phyloP scores from a whole-genome alignment of 1,140 invertebrate species.

The Nomia melanderi region DNA sequence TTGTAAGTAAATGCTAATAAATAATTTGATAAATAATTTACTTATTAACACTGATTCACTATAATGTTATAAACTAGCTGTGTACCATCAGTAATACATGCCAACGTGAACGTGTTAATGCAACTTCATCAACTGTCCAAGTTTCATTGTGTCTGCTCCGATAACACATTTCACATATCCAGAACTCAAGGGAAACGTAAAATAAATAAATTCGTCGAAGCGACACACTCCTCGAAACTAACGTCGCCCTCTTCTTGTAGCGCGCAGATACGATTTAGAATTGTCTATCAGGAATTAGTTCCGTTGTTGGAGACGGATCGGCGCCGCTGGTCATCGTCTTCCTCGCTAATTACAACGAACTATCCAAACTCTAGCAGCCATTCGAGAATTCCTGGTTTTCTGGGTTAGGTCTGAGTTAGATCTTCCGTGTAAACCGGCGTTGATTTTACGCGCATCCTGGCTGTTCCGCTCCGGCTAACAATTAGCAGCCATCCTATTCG shows the following conservation, averaged over 20 bases:
- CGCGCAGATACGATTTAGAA: constrained; percentile 35
- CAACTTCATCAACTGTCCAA: too few species aligned
- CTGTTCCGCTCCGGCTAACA: constrained; percentile 18
- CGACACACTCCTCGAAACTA: too few species aligned
- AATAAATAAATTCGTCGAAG: too few species aligned
- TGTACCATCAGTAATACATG: too few species aligned
- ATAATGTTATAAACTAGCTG: too few species aligned
- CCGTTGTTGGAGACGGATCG: constrained; percentile 35
- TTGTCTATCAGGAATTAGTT: constrained; percentile 54
- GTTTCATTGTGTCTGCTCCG: too few species aligned
- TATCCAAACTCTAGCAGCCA: constrained; percentile 33
- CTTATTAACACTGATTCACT: too few species aligned
- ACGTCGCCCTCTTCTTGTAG: not conserved
- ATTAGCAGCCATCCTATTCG: constrained; percentile 26
- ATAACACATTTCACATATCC: too few species aligned
- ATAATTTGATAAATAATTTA: too few species aligned
- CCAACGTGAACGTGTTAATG: too few species aligned
- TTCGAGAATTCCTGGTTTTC: not conserved
- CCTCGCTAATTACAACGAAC: constrained; percentile 68
- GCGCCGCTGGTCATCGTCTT: constrained; percentile 51
- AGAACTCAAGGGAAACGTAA: too few species aligned
- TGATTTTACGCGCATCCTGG: constrained; percentile 15
- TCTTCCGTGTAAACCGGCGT: not conserved
- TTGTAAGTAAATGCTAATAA: too few species aligned
- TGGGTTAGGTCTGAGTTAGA: not conserved